Evolutionary conservation across 2,888 invertebrate genomes (phyloP), one percentile per base, ranked within the genome.

Genomic region (Nephrotoma appendiculata): DNA sequence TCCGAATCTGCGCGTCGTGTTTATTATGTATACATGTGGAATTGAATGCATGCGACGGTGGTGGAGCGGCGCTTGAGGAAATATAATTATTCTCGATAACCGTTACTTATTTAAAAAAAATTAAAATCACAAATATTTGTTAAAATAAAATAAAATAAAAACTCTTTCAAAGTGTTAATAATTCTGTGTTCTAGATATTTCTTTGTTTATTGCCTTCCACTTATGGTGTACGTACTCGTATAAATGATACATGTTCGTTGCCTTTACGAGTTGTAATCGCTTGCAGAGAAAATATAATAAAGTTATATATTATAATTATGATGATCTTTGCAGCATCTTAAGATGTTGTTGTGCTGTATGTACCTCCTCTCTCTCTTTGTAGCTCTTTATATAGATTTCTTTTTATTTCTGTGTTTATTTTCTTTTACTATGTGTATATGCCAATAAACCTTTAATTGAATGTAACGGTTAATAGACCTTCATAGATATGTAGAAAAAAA

Each of bases 391-490:
- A 19, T 71, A 31, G 31, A 71, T 71, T 57, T 57, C 5, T 6
- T 57, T 57, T 71, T 71, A 71, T 71, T 71, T 71, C 31, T 71
- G 5, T 71, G 31, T 71, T 71, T 71, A 71, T 71, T 71, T 71
- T 31, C 7, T n/a, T 84, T 84, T 84, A 43, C 83, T 83, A 11
- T 84, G 42, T 42, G 84, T 83, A 11, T 84, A 84, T 42, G 84
- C 84, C 84, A 84, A 84, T 84, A 84, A 84, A 84, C 84, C 84
- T 84, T 84, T 84, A 84, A 42, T 84, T 84, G 41, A 84, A 43
- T 42, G 15, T 42, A 84, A 41, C 43, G n/a, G 41, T 84, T 84
- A 84, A 42, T 42, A 84, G 84, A 84, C 43, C 43, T 41, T 84
- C 84, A 41, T 41, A 31, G 31, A 48, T 12, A 7, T 57, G 19